These are phyloP conservation scores for Nomada hirtipes DNA, from an alignment of 2,888 invertebrate species.

Conservation along the genomic window DNA sequence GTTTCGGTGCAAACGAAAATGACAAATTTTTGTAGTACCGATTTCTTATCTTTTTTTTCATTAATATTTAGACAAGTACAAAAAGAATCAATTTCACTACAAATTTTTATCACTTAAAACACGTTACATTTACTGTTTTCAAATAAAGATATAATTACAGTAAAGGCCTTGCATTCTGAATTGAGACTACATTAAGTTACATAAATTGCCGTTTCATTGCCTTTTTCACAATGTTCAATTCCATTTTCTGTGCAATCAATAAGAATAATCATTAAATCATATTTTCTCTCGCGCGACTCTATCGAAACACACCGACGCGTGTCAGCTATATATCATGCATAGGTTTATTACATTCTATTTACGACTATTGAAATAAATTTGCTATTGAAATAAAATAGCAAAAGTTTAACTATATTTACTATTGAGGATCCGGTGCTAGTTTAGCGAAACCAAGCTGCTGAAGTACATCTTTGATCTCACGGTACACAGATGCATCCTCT, in stretches of 20 bases:
- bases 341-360: conserved; percentile 55
- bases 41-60: background rate
- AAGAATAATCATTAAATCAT: background rate
- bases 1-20: background rate
- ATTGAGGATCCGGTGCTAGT: conserved; percentile 89
- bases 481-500: conserved; percentile 93
- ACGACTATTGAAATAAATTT: conserved; percentile 35
- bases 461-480: conserved; percentile 90
- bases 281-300: conserved; percentile 31
- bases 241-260: conserved; percentile 5
- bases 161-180: conserved; percentile 22
- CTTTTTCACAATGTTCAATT: background rate
- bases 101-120: background rate
- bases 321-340: conserved; percentile 38
- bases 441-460: conserved; percentile 91
- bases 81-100: background rate
- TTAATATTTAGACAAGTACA: background rate
- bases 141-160: conserved; percentile 5
- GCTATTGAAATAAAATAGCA: conserved; percentile 24
- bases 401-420: conserved; percentile 36
- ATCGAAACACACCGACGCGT: conserved; percentile 21
- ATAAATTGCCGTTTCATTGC: conserved; percentile 10
- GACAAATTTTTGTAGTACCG: background rate
- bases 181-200: conserved; percentile 9
- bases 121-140: background rate